A percentile compares a stretch with the other conserved stretches of the same genome.
Conservation (phyloP, 2,888 invertebrate genomes). For the Pseudococcus longispinus region DNA sequence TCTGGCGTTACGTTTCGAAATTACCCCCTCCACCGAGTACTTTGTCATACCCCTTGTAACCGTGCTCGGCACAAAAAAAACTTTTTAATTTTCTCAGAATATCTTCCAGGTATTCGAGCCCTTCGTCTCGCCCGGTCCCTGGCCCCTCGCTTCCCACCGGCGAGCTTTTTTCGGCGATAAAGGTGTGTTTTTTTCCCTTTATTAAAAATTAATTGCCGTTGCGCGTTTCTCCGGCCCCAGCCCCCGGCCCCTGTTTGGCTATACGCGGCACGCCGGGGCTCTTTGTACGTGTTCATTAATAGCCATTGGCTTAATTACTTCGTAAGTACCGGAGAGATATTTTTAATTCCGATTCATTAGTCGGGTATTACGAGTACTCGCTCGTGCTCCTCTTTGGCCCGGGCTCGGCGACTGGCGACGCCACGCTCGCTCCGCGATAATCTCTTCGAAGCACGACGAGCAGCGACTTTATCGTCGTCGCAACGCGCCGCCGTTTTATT, state of each 20-base stretch:
- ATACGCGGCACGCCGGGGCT: neutral
- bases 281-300: conserved; percentile 32
- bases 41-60: neutral
- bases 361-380: neutral
- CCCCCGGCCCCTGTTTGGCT: no score
- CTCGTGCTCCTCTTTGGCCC: neutral
- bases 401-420: neutral
- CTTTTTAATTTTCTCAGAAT: conserved; percentile 40
- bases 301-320: conserved; percentile 45
- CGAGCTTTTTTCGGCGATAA: neutral
- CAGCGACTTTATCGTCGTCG: neutral
- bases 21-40: neutral
- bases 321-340: conserved; percentile 32
- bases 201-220: conserved; percentile 14
- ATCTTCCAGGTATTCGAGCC: conserved; percentile 12
- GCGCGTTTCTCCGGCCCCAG: neutral
- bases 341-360: conserved; percentile 36
- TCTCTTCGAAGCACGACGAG: neutral
- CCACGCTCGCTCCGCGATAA: neutral
- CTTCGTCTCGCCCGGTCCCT: neutral
- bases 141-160: neutral
- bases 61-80: neutral
- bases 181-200: neutral
- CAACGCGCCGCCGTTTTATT: neutral
- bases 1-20: conserved; percentile 24